Conservation (phyloP, 2,888 invertebrate genomes). For the Morpho deidamia region DNA sequence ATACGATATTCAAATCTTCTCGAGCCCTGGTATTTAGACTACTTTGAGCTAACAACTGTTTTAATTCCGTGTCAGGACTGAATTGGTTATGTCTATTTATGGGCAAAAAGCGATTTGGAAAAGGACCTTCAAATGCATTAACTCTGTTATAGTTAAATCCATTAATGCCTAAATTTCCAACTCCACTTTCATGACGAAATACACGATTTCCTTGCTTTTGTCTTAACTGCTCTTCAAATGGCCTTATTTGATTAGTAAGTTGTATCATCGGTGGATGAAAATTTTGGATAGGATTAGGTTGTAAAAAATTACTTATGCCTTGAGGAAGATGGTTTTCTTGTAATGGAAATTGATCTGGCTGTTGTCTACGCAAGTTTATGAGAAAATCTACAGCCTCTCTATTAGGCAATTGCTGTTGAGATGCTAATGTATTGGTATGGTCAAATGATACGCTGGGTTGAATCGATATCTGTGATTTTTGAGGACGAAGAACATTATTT, state of each 20-base stretch:
- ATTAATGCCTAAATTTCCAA: slow-evolving; percentile 82
- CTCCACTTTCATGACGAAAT: slow-evolving; percentile 77
- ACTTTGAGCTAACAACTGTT: slow-evolving; percentile 81
- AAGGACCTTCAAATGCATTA: slow-evolving; percentile 47
- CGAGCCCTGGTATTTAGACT: slow-evolving; percentile 81
- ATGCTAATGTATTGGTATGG: slow-evolving; percentile 46
- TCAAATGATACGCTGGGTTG: slow-evolving; percentile 69
- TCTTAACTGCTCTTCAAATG: slow-evolving; percentile 42
- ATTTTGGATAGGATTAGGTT: slow-evolving; percentile 43
- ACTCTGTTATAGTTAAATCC: slow-evolving; percentile 54
- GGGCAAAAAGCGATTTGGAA: slow-evolving; percentile 51
- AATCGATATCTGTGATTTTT: slow-evolving; percentile 60
- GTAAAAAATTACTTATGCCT: slow-evolving; percentile 59
- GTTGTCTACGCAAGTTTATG: slow-evolving; percentile 62
- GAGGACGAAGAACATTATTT: slow-evolving; percentile 40
- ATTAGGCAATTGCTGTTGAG: slow-evolving; percentile 78
- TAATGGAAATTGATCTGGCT: slow-evolving; percentile 63
- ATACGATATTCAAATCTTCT: slow-evolving; percentile 89
- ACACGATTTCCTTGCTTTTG: slow-evolving; percentile 63
- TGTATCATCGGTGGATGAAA: slow-evolving; percentile 49
- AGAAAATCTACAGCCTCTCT: slow-evolving; percentile 77
- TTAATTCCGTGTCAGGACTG: slow-evolving; percentile 77
- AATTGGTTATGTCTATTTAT: slow-evolving; percentile 53
- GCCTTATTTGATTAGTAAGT: slow-evolving; percentile 43
- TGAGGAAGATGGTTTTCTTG: slow-evolving; percentile 71